Evolutionary conservation across 2,888 invertebrate genomes (phyloP), one percentile per base, ranked within the genome.

Genomic region (Griposia aprilina): DNA sequence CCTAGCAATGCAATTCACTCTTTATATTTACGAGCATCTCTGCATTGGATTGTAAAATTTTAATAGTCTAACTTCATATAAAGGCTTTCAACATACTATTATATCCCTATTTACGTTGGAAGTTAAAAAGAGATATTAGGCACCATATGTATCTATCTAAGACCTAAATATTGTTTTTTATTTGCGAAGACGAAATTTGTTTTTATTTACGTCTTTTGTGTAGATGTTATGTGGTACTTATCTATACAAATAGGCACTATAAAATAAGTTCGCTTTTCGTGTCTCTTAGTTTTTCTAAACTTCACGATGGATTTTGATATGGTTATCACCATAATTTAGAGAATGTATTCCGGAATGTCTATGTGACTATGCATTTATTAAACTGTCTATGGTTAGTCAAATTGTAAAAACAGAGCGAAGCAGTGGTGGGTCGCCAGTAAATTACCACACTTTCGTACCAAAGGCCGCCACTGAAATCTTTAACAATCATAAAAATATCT

Each of bases 11-110:
- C 23, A 63, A 70, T 70, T 57, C 30, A 50, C n/a, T 65, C 1
- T 41, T 68, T 0, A 57, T 50, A n/a, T 70, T 36, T 71, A 78
- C 48, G 63, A 78, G 23, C 57, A 7, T 60, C 45, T 62, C 26
- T 20, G 20, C 20, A 66, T 41, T n/a, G 13, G 4, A 41, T 50
- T 23, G 15, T 74, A 15, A 62, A 52, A 11, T 55, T 74, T 55
- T n/a, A 45, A 30, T 74, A 55, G 74, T 63, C 20, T 17, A 45
- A 55, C n/a, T 50, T 67, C 48, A 20, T 7, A 45, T n/a, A 26
- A 20, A 45, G 20, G 26, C 11, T 66, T 20, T 45, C 17, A n/a
- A n/a, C 41, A n/a, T 6, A n/a, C 11, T n/a, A 65, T 15, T 45
- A 17, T 20, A 45, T 45, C n/a, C 5, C 5, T 45, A n/a, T 17